Conservation (phyloP, 2,888 invertebrate genomes). For the Cryptocheilus praepositus region DNA sequence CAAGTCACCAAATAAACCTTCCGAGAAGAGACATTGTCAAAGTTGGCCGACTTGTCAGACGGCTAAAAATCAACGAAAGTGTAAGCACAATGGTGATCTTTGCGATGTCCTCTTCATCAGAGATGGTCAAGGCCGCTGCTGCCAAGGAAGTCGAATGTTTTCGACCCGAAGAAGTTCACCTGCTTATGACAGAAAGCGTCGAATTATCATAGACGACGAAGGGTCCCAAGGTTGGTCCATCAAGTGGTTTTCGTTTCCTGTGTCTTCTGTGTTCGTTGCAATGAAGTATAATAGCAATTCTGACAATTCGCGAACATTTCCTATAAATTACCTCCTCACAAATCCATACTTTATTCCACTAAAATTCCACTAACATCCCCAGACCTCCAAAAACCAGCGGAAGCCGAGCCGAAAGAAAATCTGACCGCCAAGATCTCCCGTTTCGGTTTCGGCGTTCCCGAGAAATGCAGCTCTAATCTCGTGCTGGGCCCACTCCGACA, state of each 20-base stretch:
- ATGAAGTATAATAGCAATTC: too few relatives aligned
- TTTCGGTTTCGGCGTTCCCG: slow-evolving; percentile 75
- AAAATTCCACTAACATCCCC: too few relatives aligned
- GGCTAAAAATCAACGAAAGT: slow-evolving; percentile 5
- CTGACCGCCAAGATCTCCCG: slow-evolving; percentile 63
- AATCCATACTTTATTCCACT: too few relatives aligned
- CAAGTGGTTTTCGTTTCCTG: too few relatives aligned
- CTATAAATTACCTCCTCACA: too few relatives aligned
- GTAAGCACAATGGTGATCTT: slow-evolving; percentile 37
- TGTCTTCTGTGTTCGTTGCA: too few relatives aligned
- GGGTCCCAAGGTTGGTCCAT: too few relatives aligned
- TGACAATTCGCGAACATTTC: too few relatives aligned
- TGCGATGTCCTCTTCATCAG: slow-evolving; percentile 60
- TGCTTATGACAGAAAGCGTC: neutral
- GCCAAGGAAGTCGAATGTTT: slow-evolving; percentile 22
- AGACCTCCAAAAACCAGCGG: too few relatives aligned
- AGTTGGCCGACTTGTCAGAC: slow-evolving; percentile 57
- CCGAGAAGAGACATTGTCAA: slow-evolving; percentile 34
- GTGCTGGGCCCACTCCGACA: slow-evolving; percentile 64
- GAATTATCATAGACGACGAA: neutral
- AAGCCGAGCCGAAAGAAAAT: slow-evolving; percentile 1
- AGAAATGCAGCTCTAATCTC: slow-evolving; percentile 75
- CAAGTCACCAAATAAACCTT: slow-evolving; percentile 26
- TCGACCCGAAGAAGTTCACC: neutral
- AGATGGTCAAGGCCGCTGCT: slow-evolving; percentile 26